Evolutionary conservation across 2,888 invertebrate species (phyloP).

Genomic region (Mechanitis mazaeus): DNA sequence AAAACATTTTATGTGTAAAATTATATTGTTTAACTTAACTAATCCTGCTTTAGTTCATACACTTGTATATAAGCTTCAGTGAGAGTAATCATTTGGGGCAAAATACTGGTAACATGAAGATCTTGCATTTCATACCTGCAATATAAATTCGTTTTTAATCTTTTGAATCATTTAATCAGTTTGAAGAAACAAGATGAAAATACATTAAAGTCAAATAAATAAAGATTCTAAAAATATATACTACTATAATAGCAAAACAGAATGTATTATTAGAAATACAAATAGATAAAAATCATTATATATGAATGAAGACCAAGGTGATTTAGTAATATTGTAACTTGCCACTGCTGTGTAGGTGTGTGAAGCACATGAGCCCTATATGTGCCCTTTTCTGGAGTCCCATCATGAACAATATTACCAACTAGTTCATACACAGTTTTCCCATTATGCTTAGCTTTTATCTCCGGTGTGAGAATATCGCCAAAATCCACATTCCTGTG

Average conservation of each 20-base stretch:
- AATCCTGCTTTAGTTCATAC: slow-evolving; percentile 78
- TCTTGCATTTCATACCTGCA: slow-evolving; percentile 92
- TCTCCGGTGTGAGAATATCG: slow-evolving; percentile 92
- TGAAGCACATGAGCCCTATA: slow-evolving; percentile 96
- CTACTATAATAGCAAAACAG: too few species aligned
- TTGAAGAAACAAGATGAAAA: slow-evolving; percentile 29
- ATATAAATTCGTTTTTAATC: not conserved
- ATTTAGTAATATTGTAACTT: slow-evolving; percentile 21
- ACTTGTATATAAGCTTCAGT: slow-evolving; percentile 99
- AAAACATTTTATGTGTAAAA: slow-evolving; percentile 43
- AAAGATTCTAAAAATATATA: not conserved
- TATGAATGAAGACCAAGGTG: too few species aligned
- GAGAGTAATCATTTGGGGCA: slow-evolving; percentile 99
- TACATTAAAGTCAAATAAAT: not conserved
- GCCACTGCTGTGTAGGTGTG: slow-evolving; percentile 89
- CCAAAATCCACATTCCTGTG: slow-evolving; percentile 96
- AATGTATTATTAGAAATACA: too few species aligned
- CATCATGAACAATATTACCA: slow-evolving; percentile 99
- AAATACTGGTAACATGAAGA: slow-evolving; percentile 97
- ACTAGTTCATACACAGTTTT: slow-evolving; percentile 96
- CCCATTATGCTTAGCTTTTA: slow-evolving; percentile 83
- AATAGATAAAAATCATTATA: too few species aligned
- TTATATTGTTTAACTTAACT: slow-evolving; percentile 38
- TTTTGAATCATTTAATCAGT: not conserved
- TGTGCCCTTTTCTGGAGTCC: slow-evolving; percentile 95